These are phyloP conservation scores for Zophobas morio DNA, from an alignment of 1,140 invertebrate species.

Conservation along the genomic window DNA sequence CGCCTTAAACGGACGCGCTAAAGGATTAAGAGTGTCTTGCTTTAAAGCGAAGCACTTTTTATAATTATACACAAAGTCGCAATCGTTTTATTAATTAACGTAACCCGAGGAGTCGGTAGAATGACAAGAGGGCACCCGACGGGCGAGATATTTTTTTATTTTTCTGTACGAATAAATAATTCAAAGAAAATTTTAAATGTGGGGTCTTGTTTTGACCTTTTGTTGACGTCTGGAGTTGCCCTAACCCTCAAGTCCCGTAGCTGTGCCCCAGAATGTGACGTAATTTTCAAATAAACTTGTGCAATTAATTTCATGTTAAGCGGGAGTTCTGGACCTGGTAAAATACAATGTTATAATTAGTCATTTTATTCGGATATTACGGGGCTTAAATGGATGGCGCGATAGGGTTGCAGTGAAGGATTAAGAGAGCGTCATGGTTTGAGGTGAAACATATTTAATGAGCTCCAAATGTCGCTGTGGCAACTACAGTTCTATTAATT, in stretches of 20 bases:
- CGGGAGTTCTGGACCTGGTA: constrained; percentile 16
- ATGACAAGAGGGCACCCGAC: too few species aligned
- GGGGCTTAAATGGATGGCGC: constrained; percentile 21
- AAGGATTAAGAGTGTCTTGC: constrained; percentile 15
- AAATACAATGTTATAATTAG: constrained; percentile 36
- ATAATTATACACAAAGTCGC: not conserved
- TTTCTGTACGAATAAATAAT: too few species aligned
- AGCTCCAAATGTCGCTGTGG: constrained; percentile 36
- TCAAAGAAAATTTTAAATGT: too few species aligned
- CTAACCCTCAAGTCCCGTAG: too few species aligned
- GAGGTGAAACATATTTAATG: constrained; percentile 43
- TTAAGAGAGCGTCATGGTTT: constrained; percentile 28
- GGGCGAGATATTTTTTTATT: too few species aligned
- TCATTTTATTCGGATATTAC: constrained; percentile 26
- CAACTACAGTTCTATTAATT: constrained; percentile 32
- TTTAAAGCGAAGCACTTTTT: constrained; percentile 30
- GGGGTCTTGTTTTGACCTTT: too few species aligned
- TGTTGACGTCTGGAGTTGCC: too few species aligned
- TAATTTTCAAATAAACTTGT: too few species aligned
- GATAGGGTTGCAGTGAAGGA: constrained; percentile 25
- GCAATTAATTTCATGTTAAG: not conserved
- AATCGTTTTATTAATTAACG: too few species aligned
- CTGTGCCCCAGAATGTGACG: too few species aligned
- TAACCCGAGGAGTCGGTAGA: too few species aligned
- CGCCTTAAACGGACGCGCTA: constrained; percentile 17